Evolutionary conservation across 2,888 invertebrate genomes (phyloP).

Genomic region (Pardosa pseudoannulata): DNA sequence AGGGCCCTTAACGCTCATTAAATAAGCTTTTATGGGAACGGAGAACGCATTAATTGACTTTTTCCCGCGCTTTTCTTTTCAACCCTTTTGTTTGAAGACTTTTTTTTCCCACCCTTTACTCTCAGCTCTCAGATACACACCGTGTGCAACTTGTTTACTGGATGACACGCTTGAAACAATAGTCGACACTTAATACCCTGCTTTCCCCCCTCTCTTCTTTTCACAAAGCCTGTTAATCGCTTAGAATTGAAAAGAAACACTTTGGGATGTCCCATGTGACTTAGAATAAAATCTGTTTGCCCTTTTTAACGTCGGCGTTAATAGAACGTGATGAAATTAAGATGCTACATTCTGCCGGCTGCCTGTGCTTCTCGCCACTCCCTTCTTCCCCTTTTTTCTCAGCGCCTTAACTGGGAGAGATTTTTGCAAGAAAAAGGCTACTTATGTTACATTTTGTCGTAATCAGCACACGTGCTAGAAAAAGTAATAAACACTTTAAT

Average conservation of each 20-base stretch:
- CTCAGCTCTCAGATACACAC: conserved; percentile 3
- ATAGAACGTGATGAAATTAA: conserved; percentile 68
- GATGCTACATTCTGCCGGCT: conserved; percentile 19
- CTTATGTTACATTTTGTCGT: not conserved
- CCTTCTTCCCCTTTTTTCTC: no score
- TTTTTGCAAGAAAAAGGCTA: not conserved
- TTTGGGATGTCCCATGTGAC: conserved; percentile 20
- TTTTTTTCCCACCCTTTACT: conserved; percentile 42
- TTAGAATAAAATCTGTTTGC: conserved; percentile 46
- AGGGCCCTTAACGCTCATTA: conserved; percentile 60
- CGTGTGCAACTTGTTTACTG: conserved; percentile 64
- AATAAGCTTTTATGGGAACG: conserved; percentile 60
- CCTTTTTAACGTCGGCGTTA: conserved; percentile 52
- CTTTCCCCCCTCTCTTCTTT: not conserved
- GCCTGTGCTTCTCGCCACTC: not conserved
- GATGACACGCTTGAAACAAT: conserved; percentile 68
- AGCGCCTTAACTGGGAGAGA: not conserved
- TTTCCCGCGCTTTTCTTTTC: conserved; percentile 46
- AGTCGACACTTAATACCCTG: conserved; percentile 52
- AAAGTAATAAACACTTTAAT: conserved; percentile 8
- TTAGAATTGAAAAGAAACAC: conserved; percentile 13
- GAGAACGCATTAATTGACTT: conserved; percentile 70
- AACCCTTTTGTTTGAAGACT: conserved; percentile 51
- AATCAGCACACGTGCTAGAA: not conserved
- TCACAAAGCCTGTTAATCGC: conserved; percentile 52